A percentile compares a stretch with the other conserved stretches of the same genome.
These are phyloP conservation scores for Trichogramma dendrolimi DNA, from an alignment of 2,888 invertebrate species.

Conservation along the genomic window DNA sequence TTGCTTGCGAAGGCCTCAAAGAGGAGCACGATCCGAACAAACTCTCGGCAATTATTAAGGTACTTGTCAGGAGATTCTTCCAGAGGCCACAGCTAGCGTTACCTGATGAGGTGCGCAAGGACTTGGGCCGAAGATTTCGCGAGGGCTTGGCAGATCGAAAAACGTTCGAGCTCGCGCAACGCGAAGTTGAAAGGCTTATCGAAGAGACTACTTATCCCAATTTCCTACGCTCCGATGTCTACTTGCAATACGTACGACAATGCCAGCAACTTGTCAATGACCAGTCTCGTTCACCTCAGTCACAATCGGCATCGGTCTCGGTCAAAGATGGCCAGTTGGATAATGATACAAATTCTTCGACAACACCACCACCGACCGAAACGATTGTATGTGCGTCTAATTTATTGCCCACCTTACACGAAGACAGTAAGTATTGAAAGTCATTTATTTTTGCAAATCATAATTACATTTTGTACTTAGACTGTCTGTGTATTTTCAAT, in stretches of 20 bases:
- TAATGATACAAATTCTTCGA: too few relatives aligned
- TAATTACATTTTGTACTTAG: background rate
- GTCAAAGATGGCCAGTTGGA: too few relatives aligned
- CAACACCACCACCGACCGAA: background rate
- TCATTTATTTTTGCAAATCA: background rate
- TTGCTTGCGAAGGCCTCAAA: slow-evolving; percentile 84
- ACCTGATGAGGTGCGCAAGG: slow-evolving; percentile 74
- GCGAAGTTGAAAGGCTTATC: slow-evolving; percentile 78
- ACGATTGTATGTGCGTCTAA: slow-evolving; percentile 50
- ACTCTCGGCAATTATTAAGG: slow-evolving; percentile 72
- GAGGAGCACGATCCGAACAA: slow-evolving; percentile 73
- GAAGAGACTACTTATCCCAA: slow-evolving; percentile 85
- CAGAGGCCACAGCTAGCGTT: slow-evolving; percentile 78
- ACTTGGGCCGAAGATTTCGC: slow-evolving; percentile 71
- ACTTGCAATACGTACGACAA: slow-evolving; percentile 78
- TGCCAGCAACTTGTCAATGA: slow-evolving; percentile 50
- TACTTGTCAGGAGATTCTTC: slow-evolving; percentile 74
- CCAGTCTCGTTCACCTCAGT: too few relatives aligned
- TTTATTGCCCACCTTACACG: slow-evolving; percentile 77
- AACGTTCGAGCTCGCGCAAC: slow-evolving; percentile 82
- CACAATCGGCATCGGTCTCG: too few relatives aligned
- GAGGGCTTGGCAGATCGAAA: slow-evolving; percentile 69
- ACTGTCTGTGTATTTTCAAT: background rate
- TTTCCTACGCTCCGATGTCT: slow-evolving; percentile 89
- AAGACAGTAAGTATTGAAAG: slow-evolving; percentile 70